Evolutionary conservation across 2,797 vertebrate genomes (phyloP).

Genomic region (Brachyrhaphis roseni): DNA sequence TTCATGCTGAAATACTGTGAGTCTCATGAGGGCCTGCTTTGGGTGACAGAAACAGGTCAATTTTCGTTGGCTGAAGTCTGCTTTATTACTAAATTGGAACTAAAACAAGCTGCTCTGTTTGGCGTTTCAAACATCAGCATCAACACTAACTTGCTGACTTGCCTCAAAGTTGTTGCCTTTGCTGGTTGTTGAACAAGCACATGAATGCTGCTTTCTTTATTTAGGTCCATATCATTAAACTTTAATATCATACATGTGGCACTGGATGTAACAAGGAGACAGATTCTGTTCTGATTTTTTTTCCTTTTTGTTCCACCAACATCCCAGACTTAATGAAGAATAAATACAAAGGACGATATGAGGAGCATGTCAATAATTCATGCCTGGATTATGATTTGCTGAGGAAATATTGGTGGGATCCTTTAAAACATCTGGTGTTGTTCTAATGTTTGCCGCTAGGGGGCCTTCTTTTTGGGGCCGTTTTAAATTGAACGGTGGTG

Average conservation of each 20-base stretch:
- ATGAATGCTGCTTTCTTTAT: conserved; percentile 63
- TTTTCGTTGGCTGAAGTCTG: background rate
- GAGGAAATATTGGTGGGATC: conserved; percentile 37
- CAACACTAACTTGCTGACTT: conserved; percentile 23
- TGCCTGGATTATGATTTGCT: conserved; percentile 47
- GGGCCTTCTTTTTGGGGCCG: conserved; percentile 56
- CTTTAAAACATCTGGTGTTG: conserved; percentile 20
- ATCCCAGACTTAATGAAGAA: conserved; percentile 29
- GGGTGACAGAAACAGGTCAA: conserved; percentile 11
- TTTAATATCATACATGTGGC: conserved; percentile 55
- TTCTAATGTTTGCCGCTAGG: conserved; percentile 53
- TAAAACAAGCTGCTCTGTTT: conserved; percentile 22
- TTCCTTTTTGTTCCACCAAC: conserved; percentile 23
- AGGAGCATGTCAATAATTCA: conserved; percentile 59
- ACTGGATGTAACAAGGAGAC: conserved; percentile 13
- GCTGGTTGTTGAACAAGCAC: conserved; percentile 30
- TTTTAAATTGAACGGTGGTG: conserved; percentile 51
- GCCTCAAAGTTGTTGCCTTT: conserved; percentile 31
- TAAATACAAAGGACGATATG: conserved; percentile 51
- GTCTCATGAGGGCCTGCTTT: conserved; percentile 17
- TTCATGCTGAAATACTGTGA: conserved; percentile 21
- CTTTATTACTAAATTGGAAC: conserved; percentile 10
- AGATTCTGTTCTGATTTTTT: conserved; percentile 28
- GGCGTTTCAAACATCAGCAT: conserved; percentile 23
- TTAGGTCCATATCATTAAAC: conserved; percentile 67